phyloP scores from a whole-genome alignment of 1,140 invertebrate species.

The Drosophila triauraria region DNA sequence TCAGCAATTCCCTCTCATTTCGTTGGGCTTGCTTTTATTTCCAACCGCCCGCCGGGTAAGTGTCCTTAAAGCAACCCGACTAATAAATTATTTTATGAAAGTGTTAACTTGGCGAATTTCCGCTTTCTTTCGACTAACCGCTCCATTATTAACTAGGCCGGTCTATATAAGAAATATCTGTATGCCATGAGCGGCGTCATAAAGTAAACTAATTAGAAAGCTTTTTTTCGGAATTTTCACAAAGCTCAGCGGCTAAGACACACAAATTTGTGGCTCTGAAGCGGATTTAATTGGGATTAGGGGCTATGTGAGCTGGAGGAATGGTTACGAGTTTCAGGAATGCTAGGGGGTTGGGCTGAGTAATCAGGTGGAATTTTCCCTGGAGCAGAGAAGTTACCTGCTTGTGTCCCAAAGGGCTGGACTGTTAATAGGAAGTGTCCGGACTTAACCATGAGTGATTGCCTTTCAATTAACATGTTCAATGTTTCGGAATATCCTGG shows the following conservation, averaged over 20 bases:
- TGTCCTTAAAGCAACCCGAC: constrained; percentile 49
- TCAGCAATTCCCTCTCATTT: constrained; percentile 58
- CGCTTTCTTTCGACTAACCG: constrained; percentile 24
- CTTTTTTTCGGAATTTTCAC: constrained; percentile 39
- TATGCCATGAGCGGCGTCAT: constrained; percentile 31
- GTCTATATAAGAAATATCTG: constrained; percentile 16
- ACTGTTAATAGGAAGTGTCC: constrained; percentile 10
- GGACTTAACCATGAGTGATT: constrained; percentile 14
- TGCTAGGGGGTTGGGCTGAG: background rate
- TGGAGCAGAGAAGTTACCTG: constrained; percentile 1
- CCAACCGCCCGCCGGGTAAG: constrained; percentile 46
- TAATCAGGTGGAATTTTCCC: background rate
- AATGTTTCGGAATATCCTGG: background rate
- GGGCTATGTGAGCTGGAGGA: background rate
- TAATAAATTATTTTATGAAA: constrained; percentile 83
- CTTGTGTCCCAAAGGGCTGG: background rate
- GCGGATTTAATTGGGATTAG: constrained; percentile 23
- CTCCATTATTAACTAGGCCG: constrained; percentile 61
- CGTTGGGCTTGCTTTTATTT: constrained; percentile 63
- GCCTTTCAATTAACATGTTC: constrained; percentile 15
- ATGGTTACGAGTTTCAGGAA: background rate
- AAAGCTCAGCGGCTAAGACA: constrained; percentile 33
- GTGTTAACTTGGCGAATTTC: constrained; percentile 78
- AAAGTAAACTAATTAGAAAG: constrained; percentile 76
- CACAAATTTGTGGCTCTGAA: constrained; percentile 35